phyloP scores from a whole-genome alignment of 1,140 invertebrate species.

The Zaprionus inermis region DNA sequence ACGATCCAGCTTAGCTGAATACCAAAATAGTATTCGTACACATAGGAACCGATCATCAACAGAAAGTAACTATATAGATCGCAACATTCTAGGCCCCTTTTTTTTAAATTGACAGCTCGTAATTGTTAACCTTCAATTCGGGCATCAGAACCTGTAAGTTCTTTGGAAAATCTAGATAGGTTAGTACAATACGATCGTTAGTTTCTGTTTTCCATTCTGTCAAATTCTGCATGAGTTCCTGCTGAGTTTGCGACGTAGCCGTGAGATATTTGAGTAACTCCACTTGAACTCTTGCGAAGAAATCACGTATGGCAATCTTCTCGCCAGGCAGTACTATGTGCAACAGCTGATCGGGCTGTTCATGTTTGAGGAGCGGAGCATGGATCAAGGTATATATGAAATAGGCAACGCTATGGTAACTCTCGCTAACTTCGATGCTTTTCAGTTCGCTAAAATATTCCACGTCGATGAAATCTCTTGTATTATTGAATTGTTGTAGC shows the following conservation, averaged over 20 bases:
- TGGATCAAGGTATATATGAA: slow-evolving; percentile 59
- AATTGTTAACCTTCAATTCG: slow-evolving; percentile 59
- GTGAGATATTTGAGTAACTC: slow-evolving; percentile 46
- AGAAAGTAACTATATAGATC: background rate
- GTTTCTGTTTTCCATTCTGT: slow-evolving; percentile 39
- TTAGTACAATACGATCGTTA: slow-evolving; percentile 33
- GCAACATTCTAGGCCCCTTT: background rate
- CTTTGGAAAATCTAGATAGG: slow-evolving; percentile 51
- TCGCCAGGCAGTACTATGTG: slow-evolving; percentile 50
- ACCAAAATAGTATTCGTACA: background rate
- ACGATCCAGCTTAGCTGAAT: background rate
- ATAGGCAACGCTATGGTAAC: slow-evolving; percentile 61
- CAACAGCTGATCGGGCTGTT: slow-evolving; percentile 34
- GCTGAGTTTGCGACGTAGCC: slow-evolving; percentile 16
- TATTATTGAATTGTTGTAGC: slow-evolving; percentile 40
- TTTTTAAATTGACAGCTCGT: background rate
- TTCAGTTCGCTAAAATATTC: slow-evolving; percentile 64
- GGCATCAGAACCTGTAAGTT: slow-evolving; percentile 43
- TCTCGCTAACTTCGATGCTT: slow-evolving; percentile 23
- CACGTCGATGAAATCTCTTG: slow-evolving; percentile 42
- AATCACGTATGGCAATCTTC: slow-evolving; percentile 52
- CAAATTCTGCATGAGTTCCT: slow-evolving; percentile 46
- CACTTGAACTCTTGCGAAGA: slow-evolving; percentile 33
- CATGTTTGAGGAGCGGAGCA: slow-evolving; percentile 16
- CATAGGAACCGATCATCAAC: background rate